These are phyloP conservation scores for Epizoanthus scotinus DNA, from an alignment of 92 coral and sea anemone genomes.

Conservation along the genomic window DNA sequence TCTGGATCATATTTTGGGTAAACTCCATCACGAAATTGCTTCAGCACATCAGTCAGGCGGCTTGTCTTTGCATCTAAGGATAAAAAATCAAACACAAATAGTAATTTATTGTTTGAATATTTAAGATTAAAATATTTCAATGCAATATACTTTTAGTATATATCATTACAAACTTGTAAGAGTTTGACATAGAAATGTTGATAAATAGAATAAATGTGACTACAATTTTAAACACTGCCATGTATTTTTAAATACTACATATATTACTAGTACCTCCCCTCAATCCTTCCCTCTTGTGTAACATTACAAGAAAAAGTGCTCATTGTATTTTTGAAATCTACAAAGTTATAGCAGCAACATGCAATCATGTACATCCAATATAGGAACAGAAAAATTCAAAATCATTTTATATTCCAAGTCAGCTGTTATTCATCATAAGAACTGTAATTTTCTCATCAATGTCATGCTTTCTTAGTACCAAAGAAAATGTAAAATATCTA, in stretches of 20 bases:
- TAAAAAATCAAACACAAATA: background rate
- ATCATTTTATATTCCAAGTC: slow-evolving; percentile 1
- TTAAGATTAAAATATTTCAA: too few species aligned
- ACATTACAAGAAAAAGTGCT: slow-evolving; percentile 3
- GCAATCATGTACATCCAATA: slow-evolving; percentile 32
- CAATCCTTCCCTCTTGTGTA: background rate
- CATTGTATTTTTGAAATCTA: slow-evolving; percentile 2
- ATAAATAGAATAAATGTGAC: too few species aligned
- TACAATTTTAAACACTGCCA: too few species aligned
- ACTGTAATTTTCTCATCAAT: too few species aligned
- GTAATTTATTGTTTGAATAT: too few species aligned
- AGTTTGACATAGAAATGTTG: background rate
- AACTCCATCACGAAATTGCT: slow-evolving; percentile 96
- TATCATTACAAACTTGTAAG: background rate
- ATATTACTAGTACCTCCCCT: background rate
- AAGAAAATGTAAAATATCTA: background rate
- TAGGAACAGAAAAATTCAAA: slow-evolving; percentile 24
- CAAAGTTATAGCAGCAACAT: slow-evolving; percentile 1
- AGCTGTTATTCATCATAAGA: too few species aligned
- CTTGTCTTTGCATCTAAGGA: slow-evolving; percentile 92
- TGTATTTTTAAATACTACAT: background rate
- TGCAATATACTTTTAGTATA: too few species aligned
- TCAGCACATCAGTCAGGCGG: slow-evolving; percentile 94
- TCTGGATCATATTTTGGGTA: slow-evolving; percentile 98
- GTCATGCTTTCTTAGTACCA: too few species aligned